Conservation (phyloP, 1,140 invertebrate species). For the Drosophila saltans region DNA sequence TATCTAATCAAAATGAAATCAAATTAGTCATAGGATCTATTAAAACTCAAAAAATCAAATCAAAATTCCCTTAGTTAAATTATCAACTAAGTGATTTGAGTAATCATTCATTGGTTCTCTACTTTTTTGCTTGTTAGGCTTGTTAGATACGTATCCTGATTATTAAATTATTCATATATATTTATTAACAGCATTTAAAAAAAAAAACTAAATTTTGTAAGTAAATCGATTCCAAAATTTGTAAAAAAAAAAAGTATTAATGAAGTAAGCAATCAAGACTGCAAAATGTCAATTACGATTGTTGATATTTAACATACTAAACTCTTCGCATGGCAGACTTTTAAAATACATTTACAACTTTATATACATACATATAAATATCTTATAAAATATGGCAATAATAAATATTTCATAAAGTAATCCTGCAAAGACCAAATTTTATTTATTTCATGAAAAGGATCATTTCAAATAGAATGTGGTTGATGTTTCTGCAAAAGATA, state of each 20-base stretch:
- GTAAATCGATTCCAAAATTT: neutral
- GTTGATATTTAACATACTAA: conserved; percentile 6
- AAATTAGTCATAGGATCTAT: neutral
- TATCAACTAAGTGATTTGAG: neutral
- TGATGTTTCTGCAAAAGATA: too few species aligned
- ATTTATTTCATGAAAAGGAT: too few species aligned
- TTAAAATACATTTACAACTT: too few species aligned
- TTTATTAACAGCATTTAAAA: conserved; percentile 4
- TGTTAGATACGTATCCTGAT: neutral
- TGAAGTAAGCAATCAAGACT: neutral
- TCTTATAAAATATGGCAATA: too few species aligned
- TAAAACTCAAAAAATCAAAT: neutral
- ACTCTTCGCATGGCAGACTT: too few species aligned
- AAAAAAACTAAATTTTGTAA: neutral
- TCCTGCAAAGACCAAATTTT: neutral
- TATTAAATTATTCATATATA: neutral
- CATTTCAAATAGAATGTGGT: too few species aligned
- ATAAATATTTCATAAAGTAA: too few species aligned
- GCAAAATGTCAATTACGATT: conserved; percentile 5
- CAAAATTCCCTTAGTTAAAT: neutral
- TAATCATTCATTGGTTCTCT: neutral
- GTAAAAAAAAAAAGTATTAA: conserved; percentile 6
- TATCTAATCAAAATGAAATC: neutral
- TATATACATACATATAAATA: too few species aligned
- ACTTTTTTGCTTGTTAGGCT: neutral